A percentile compares a stretch with the other conserved stretches of the same genome.
Conservation (phyloP, 2,888 invertebrate species). For the Nysson spinosus region DNA sequence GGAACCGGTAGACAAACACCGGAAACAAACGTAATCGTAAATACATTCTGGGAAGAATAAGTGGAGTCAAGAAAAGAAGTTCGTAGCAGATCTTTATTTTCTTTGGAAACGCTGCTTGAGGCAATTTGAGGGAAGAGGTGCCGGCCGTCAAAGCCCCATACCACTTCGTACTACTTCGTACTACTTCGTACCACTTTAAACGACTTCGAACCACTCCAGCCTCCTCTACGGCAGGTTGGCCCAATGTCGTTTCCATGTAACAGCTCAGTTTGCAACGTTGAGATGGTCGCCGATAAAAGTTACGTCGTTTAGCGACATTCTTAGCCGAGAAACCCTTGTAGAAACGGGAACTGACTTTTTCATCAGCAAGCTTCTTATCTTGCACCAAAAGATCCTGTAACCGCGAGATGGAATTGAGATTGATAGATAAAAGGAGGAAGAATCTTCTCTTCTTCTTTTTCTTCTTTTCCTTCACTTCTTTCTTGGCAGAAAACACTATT, state of each 20-base stretch:
- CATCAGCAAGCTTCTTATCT: background rate
- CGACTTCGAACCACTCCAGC: conserved; percentile 51
- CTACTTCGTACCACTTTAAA: conserved; percentile 56
- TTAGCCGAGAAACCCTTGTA: conserved; percentile 11
- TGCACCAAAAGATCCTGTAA: background rate
- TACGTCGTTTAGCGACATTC: conserved; percentile 55
- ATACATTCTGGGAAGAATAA: conserved; percentile 4
- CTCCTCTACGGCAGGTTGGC: conserved; percentile 14
- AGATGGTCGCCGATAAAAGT: conserved; percentile 58
- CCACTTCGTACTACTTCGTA: conserved; percentile 60
- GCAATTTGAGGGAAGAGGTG: conserved; percentile 50
- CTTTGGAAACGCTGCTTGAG: conserved; percentile 14
- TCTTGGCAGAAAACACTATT: too few relatives aligned
- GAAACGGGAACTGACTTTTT: background rate
- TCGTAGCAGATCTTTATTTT: conserved; percentile 27
- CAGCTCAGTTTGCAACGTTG: conserved; percentile 55
- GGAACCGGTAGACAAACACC: too few relatives aligned
- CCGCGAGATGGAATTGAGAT: conserved; percentile 30
- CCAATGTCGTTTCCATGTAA: conserved; percentile 30
- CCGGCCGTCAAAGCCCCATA: conserved; percentile 46
- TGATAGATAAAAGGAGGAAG: conserved; percentile 7
- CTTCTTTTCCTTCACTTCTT: background rate
- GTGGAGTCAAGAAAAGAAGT: background rate
- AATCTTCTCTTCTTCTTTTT: background rate
- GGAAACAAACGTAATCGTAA: background rate